Percentiles rank a stretch among this genome's conserved stretches.
Evolutionary conservation across 2,888 invertebrate genomes (phyloP).

Genomic region (Drosophila acutilabella): DNA sequence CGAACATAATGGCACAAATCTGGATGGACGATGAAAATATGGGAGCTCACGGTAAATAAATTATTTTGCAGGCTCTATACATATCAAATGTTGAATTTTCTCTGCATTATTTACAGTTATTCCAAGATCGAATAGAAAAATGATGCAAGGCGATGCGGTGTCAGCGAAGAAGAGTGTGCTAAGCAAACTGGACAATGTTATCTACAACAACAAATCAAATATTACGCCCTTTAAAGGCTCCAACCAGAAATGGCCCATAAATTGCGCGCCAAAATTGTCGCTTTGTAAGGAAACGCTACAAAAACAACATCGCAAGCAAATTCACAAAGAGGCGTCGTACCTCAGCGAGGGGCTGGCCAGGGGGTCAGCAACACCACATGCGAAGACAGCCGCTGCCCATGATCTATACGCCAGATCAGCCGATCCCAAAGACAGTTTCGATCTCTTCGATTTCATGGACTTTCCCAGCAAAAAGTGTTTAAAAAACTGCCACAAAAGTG

Average conservation of each 20-base stretch:
- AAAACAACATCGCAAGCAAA: conserved; percentile 26
- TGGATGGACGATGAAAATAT: conserved; percentile 50
- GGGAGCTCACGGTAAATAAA: conserved; percentile 32
- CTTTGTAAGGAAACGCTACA: conserved; percentile 52
- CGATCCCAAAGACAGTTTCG: conserved; percentile 11
- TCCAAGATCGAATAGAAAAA: conserved; percentile 34
- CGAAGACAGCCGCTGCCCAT: background rate
- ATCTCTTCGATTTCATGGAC: conserved; percentile 49
- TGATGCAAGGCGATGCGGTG: conserved; percentile 3
- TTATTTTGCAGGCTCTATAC: background rate
- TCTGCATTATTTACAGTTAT: conserved; percentile 15
- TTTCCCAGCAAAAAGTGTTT: conserved; percentile 39
- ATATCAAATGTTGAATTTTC: background rate
- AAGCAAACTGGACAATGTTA: conserved; percentile 44
- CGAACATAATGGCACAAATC: conserved; percentile 38
- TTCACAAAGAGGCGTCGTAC: background rate
- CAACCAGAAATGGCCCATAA: conserved; percentile 29
- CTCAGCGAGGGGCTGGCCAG: background rate
- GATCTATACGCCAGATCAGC: conserved; percentile 24
- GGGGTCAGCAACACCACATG: background rate
- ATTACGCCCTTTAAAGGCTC: conserved; percentile 14
- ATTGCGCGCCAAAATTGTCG: conserved; percentile 45
- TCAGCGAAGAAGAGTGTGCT: conserved; percentile 40
- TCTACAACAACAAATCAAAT: conserved; percentile 14
- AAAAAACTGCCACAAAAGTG: conserved; percentile 41